These are phyloP conservation scores for Trisateles emortualis DNA, from an alignment of 2,888 invertebrate species.

Conservation along the genomic window DNA sequence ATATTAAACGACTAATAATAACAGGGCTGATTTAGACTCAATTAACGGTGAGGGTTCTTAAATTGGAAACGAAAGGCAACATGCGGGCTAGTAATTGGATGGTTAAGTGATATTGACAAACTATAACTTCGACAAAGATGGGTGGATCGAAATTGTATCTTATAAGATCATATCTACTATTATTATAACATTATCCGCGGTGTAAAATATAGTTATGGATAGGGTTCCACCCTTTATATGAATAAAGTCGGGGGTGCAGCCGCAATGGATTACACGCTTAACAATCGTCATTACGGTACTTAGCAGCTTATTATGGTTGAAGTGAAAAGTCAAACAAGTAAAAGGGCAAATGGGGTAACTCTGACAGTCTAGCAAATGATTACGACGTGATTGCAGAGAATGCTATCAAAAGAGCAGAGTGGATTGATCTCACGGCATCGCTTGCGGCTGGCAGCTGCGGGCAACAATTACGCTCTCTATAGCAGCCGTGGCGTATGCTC, in stretches of 20 bases:
- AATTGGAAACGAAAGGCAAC: conserved; percentile 69
- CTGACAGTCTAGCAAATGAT: conserved; percentile 18
- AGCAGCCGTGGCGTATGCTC: conserved; percentile 78
- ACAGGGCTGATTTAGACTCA: conserved; percentile 20
- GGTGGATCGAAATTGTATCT: conserved; percentile 52
- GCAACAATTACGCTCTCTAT: conserved; percentile 78
- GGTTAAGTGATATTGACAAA: conserved; percentile 72
- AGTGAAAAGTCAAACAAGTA: conserved; percentile 70
- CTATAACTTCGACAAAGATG: conserved; percentile 51
- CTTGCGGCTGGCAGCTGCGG: conserved; percentile 75
- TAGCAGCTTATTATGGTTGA: conserved; percentile 74
- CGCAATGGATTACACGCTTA: conserved; percentile 76
- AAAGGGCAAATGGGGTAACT: conserved; percentile 32
- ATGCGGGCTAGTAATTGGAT: conserved; percentile 79
- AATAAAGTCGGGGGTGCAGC: conserved; percentile 63
- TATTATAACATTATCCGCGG: conserved; percentile 46
- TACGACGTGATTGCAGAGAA: conserved; percentile 33
- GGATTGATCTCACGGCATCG: conserved; percentile 72
- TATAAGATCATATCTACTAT: conserved; percentile 25
- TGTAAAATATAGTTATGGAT: conserved; percentile 59
- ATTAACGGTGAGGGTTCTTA: conserved; percentile 56
- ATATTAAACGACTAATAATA: conserved; percentile 20
- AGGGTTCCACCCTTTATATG: conserved; percentile 64
- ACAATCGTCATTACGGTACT: conserved; percentile 72
- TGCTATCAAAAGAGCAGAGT: conserved; percentile 50